Conservation (phyloP, 2,113 vertebrate genomes). For the Carollia perspicillata region DNA sequence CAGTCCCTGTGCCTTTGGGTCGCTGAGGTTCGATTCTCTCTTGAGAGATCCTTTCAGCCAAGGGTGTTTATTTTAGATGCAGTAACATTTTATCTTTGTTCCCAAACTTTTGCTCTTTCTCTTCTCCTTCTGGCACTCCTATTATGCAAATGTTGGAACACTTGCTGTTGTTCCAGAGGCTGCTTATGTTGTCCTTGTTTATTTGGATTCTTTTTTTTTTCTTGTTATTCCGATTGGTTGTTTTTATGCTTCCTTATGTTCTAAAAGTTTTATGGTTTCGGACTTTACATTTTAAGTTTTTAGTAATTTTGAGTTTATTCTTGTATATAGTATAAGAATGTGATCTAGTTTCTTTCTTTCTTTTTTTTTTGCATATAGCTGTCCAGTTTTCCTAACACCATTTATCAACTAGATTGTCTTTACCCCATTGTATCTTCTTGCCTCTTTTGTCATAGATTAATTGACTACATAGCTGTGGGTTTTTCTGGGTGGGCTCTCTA, state of each 20-base stretch:
- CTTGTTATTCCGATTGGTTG: too few species aligned
- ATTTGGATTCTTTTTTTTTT: too few species aligned
- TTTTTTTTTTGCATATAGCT: not conserved
- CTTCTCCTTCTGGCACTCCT: too few species aligned
- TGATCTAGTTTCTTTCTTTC: not conserved
- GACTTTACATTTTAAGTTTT: not conserved
- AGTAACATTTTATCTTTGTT: too few species aligned
- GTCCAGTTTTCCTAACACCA: not conserved
- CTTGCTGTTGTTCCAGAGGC: too few species aligned
- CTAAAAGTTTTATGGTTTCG: not conserved
- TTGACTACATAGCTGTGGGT: not conserved
- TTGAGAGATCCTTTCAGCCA: not conserved
- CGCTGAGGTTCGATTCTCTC: not conserved
- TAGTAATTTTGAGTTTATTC: not conserved
- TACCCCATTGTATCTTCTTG: not conserved
- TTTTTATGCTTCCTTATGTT: too few species aligned
- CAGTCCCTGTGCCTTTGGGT: not conserved
- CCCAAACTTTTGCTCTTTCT: too few species aligned
- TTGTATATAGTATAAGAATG: not conserved
- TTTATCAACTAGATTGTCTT: not conserved
- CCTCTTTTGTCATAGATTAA: not conserved
- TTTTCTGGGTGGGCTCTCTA: not conserved
- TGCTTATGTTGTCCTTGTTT: too few species aligned
- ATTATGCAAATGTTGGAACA: too few species aligned
- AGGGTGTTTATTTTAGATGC: not conserved